Base-by-base conservation (phyloP, 2,113 vertebrate species). In the Macheiramphus alcinus region DNA sequence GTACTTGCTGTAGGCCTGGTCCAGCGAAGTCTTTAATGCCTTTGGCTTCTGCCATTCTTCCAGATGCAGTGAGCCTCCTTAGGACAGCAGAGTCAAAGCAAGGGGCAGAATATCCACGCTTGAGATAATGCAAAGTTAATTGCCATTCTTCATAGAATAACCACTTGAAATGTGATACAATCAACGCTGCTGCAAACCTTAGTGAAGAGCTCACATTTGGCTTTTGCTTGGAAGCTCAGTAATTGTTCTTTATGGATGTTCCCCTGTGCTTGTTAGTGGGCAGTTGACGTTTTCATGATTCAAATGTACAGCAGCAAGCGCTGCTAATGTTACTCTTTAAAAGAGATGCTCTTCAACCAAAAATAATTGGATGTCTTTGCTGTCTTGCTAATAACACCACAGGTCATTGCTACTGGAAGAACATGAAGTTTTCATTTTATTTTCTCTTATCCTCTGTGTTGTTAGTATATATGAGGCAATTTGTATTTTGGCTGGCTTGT, bases 191-290 rank as follows among this genome's bases (percentile, higher is more conserved):
- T 85, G 78, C 80, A 85, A 27, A 72, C 83, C 70, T 47, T 36
- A 56, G 87, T 1, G 7, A 75, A 63, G 81, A 91, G 81, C 45
- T 91, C 16, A 21, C n/a, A 25, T 71, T 40, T 50, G 45, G 22
- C 22, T 91, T 96, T 94, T 94, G 53, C 83, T 91, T 86, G 53
- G 75, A 53, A 86, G 63, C 86, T 96, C 72, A 81, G 76, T 97
- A 96, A 96, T 96, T 95, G 92, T 62, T 92, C 81, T 80, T 88
- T 73, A 45, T 70, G 53, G 67, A 58, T 55, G 50, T 79, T 71
- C 13, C 68, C 4, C 14, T 18, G 14, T 56, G n/a, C 65, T 83
- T 47, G 8, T 86, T 80, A 27, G 20, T 83, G 50, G 10, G 45
- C 78, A 83, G 68, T 94, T 84, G 95, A 34, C 50, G 88, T 94